Conservation (phyloP, 2,113 vertebrate genomes). For the Hyaena hyaena region DNA sequence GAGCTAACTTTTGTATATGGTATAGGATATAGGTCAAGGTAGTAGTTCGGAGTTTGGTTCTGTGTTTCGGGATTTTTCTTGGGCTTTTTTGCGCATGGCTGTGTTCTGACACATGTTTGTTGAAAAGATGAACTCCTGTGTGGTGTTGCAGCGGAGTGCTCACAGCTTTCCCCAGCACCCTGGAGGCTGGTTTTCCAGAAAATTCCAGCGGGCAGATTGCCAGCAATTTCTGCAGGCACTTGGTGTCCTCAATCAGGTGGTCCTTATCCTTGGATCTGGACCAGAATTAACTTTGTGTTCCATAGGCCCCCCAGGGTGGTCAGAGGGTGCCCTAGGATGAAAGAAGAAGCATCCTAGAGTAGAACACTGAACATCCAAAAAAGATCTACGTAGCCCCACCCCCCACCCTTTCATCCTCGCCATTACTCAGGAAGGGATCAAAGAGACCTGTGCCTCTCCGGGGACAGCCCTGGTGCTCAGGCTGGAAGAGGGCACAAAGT, state of each 20-base stretch:
- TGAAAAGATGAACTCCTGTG: background rate
- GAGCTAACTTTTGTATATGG: background rate
- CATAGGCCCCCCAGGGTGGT: background rate
- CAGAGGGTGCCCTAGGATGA: background rate
- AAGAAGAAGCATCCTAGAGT: background rate
- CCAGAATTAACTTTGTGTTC: background rate
- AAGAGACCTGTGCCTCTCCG: background rate
- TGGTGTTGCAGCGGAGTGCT: background rate
- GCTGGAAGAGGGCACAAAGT: too few species aligned
- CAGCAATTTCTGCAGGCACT: background rate
- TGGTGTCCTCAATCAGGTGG: background rate
- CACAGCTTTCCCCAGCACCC: background rate
- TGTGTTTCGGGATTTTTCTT: background rate
- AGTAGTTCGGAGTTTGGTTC: background rate
- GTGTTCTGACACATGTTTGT: too few species aligned
- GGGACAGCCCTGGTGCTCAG: background rate
- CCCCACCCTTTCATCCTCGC: background rate
- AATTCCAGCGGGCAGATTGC: background rate
- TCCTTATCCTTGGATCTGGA: background rate
- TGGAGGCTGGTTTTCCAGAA: background rate
- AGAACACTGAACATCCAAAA: background rate
- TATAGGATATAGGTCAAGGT: background rate
- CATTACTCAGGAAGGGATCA: background rate
- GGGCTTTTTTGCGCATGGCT: background rate
- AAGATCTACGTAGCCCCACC: fast-evolving